Base-by-base conservation (phyloP, 2,113 vertebrate species). In the Prionailurus viverrinus region DNA sequence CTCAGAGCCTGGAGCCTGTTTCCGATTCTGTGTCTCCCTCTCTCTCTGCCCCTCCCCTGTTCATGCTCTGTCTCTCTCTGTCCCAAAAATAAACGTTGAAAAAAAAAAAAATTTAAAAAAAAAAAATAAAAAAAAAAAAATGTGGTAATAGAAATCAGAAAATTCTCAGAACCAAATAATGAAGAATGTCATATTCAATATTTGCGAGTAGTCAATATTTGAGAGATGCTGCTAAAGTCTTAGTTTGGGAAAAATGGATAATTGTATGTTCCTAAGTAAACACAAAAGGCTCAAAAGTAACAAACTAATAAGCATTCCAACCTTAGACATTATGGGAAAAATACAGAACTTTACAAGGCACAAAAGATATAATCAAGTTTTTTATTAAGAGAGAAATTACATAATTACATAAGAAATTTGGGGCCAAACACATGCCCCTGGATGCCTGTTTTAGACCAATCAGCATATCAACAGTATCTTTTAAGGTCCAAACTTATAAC, bases 61-160 rank as follows among this genome's bases (percentile, higher is more conserved):
- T n/a, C n/a, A n/a, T n/a, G n/a, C n/a, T n/a, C n/a, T n/a, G n/a
- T n/a, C n/a, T n/a, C n/a, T n/a, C n/a, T n/a, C n/a, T n/a, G n/a
- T n/a, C n/a, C n/a, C n/a, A n/a, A n/a, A n/a, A n/a, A n/a, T n/a
- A n/a, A n/a, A n/a, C n/a, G n/a, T n/a, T n/a, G n/a, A n/a, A n/a
- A n/a, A n/a, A n/a, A n/a, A n/a, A n/a, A n/a, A n/a, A n/a, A n/a
- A n/a, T n/a, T n/a, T n/a, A n/a, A n/a, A n/a, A n/a, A n/a, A n/a
- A n/a, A n/a, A n/a, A n/a, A n/a, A n/a, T n/a, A n/a, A n/a, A n/a
- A n/a, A n/a, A n/a, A n/a, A 74, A 68, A 69, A 83, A 92, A 65
- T 19, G 61, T 85, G 65, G 73, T 39, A 85, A 85, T 65, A 33
- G 53, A 95, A 92, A 95, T 80, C 41, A 61, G 63, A 63, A 94